Conservation (phyloP, 2,888 invertebrate species). For the Pristionchus mayeri region DNA sequence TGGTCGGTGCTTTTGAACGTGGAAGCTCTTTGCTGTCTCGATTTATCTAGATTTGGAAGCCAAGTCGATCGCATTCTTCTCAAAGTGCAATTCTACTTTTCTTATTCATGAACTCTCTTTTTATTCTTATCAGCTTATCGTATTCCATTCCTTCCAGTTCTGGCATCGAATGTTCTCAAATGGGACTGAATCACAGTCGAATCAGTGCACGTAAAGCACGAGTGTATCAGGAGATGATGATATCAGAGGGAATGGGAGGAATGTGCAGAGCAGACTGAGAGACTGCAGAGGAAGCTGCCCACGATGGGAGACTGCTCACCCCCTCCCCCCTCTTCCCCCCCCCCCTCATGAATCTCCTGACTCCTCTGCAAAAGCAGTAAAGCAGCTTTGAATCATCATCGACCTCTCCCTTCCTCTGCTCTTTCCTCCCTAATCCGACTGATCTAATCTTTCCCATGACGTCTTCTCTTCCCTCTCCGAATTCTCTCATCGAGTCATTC, state of each 20-base stretch:
- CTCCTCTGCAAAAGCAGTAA: neutral
- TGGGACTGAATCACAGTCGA: neutral
- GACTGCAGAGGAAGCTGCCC: neutral
- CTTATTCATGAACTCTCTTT: neutral
- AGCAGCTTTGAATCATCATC: slow-evolving; percentile 9
- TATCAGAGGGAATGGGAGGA: slow-evolving; percentile 7
- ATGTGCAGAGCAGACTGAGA: neutral
- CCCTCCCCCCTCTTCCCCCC: too few relatives aligned
- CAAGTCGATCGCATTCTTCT: neutral
- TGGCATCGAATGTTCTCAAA: neutral
- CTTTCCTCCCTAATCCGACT: neutral
- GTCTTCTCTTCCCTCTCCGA: slow-evolving; percentile 23
- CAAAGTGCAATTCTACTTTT: neutral
- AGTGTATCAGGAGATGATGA: neutral
- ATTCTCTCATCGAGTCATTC: neutral
- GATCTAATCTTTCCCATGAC: slow-evolving; percentile 6
- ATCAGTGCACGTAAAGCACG: neutral
- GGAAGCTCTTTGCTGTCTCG: neutral
- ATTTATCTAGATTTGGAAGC: neutral
- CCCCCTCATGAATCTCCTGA: too few relatives aligned
- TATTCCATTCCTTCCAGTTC: neutral
- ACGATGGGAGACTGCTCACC: neutral
- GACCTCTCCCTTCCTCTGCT: neutral
- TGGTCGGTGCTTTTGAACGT: slow-evolving; percentile 27
- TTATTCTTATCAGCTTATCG: neutral